Evolutionary conservation across 2,113 vertebrate species (phyloP), one percentile per base, ranked within the genome.

Genomic region (Heterocephalus glaber): DNA sequence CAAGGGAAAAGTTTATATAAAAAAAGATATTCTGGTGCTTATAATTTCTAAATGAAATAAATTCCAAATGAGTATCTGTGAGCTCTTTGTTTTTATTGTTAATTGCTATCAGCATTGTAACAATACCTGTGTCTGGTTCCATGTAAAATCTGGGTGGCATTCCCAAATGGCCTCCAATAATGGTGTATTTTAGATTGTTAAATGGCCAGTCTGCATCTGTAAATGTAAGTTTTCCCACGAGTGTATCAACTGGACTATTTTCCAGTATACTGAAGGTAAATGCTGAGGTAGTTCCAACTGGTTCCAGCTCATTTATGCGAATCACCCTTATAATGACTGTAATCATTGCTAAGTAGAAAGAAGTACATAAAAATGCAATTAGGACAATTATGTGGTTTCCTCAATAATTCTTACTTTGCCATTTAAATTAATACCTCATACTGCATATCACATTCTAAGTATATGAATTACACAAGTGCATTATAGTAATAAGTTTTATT

Each of bases 211-310:
- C 96, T 90, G 94, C 63, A 89, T 97, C 92, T 33, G 52, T 77
- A 96, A 98, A 94, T 44, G 44, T 4, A 52, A 96, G 38, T 97
- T 44, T 96, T 60, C 77, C 92, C 92, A 97, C 93, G 3, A 96
- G 4, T 0, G 86, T 79, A 20, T 90, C 95, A 65, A 12, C 26
- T 56, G 87, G 86, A 44, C 94, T 97, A 0, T 97, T 96, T 96
- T 98, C 96, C 95, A 95, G 90, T 95, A 94, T 13, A 56, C 28
- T 86, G 81, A 98, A 95, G 11, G 16, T 28, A 52, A 96, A 94
- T 61, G 63, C 5, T 0, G 17, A 95, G 35, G 0, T 44, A 8
- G 7, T 86, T 92, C 80, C 70, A 60, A 9, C 19, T 47, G 70
- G 93, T 91, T 61, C 33, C 24, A 90, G 5, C 91, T 98, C 16